Evolutionary conservation across 2,797 vertebrate genomes (phyloP), one percentile per base, ranked within the genome.

Genomic region (Enteromius trimaculatus): DNA sequence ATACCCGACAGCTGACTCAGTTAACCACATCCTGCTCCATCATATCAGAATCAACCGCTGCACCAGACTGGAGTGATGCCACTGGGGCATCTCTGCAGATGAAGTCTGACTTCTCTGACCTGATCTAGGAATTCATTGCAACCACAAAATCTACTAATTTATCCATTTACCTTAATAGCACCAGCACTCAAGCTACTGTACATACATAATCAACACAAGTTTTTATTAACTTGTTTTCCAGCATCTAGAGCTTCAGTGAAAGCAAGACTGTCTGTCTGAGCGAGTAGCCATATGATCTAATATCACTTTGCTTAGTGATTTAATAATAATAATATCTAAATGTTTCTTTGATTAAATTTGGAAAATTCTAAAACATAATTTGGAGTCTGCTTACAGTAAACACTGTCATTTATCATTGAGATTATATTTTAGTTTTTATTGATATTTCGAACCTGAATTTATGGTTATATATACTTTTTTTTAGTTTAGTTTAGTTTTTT

Each of bases 1-100:
- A 92, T 92, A 90, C 88, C 91, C 91, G 87, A 90, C 90, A 92
- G 88, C 64, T 71, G 31, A 42, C 66, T 72, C 16, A 26, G 68
- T 71, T 85, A 75, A 81, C 68, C 66, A 60, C 65, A 83, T 78
- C 77, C 39, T 74, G 11, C 34, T 49, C 77, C 1, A 8, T 64
- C 71, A 64, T 31, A 81, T 76, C 58, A 75, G 42, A 23, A 76
- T 37, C 62, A 62, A 82, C 19, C 1, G 26, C 23, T 44, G 65
- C 8, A 60, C 37, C 66, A 71, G 6, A 64, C 81, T 44, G 11
- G 34, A 79, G 64, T 58, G 55, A 82, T 82, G 26, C 39, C 76
- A 82, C 23, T 23, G 58, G 13, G 55, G 5, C 26, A 58, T 71
- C 55, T 29, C 34, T 69, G 51, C 23, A 44, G 19, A 70, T 49